Evolutionary conservation across 2,797 vertebrate genomes (phyloP).

Genomic region (Galagoides demidoff): DNA sequence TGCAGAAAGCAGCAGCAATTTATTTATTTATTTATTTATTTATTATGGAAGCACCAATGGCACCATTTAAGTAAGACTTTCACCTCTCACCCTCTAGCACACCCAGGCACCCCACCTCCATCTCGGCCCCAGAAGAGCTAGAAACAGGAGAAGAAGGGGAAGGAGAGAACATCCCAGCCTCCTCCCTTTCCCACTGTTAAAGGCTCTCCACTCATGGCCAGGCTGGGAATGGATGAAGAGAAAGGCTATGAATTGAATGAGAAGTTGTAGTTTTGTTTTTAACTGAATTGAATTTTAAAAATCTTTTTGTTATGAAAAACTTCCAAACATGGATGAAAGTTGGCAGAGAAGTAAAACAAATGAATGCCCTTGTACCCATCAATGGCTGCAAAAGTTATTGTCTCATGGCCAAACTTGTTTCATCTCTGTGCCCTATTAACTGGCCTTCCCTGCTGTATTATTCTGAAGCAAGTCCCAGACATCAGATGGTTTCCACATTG

Average conservation of each 20-base stretch:
- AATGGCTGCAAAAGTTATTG: background rate
- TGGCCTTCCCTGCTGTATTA: background rate
- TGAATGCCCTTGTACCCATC: background rate
- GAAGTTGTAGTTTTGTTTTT: background rate
- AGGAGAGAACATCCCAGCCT: too few relatives aligned
- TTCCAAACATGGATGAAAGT: background rate
- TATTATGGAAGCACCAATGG: background rate
- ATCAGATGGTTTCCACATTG: background rate
- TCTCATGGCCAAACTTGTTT: background rate
- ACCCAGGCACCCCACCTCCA: accelerated
- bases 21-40: too few relatives aligned
- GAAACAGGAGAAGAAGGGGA: background rate
- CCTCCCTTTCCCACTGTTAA: background rate
- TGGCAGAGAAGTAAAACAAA: background rate
- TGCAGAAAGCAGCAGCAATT: background rate
- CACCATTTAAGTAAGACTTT: background rate
- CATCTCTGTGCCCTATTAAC: background rate
- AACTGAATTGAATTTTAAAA: background rate
- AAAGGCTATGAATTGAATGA: background rate
- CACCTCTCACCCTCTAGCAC: background rate
- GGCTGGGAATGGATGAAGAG: background rate
- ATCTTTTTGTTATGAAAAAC: background rate
- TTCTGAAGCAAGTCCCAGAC: background rate
- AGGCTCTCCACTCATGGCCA: background rate
- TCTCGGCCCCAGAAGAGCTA: background rate